phyloP scores from a whole-genome alignment of 1,140 invertebrate species.

The Metaphire vulgaris region DNA sequence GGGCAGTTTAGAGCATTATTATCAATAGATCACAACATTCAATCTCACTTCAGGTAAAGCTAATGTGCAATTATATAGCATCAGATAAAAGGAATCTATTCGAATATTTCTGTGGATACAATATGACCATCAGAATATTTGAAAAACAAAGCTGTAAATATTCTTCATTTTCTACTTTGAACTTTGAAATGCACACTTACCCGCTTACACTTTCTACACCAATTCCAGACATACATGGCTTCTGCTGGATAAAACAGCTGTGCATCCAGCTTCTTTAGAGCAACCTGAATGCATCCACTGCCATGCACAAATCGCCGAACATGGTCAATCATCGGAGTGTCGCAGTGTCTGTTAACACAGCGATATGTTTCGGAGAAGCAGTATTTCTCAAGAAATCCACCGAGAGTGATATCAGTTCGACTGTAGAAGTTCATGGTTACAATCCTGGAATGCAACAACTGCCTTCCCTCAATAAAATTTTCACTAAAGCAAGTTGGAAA shows the following conservation, averaged over 20 bases:
- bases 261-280: slow-evolving; percentile 56
- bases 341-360: slow-evolving; percentile 74
- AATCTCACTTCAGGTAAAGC: too few species aligned
- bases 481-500: too few species aligned
- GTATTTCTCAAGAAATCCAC: slow-evolving; percentile 84
- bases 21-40: too few species aligned
- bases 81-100: too few species aligned
- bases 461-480: too few species aligned
- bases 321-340: slow-evolving; percentile 79
- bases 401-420: slow-evolving; percentile 85
- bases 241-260: slow-evolving; percentile 36
- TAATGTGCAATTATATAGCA: too few species aligned
- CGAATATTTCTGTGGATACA: too few species aligned
- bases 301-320: slow-evolving; percentile 75
- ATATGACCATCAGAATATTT: too few species aligned
- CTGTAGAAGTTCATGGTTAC: slow-evolving; percentile 93
- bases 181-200: too few species aligned
- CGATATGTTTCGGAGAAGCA: slow-evolving; percentile 72
- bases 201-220: slow-evolving; percentile 68
- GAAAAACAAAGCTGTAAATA: too few species aligned
- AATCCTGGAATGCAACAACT: slow-evolving; percentile 63
- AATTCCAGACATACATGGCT: slow-evolving; percentile 78
- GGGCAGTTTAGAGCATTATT: too few species aligned
- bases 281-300: slow-evolving; percentile 65
- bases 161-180: too few species aligned